Evolutionary conservation across 2,797 vertebrate species (phyloP).

Genomic region (Anisognathus igniventris): DNA sequence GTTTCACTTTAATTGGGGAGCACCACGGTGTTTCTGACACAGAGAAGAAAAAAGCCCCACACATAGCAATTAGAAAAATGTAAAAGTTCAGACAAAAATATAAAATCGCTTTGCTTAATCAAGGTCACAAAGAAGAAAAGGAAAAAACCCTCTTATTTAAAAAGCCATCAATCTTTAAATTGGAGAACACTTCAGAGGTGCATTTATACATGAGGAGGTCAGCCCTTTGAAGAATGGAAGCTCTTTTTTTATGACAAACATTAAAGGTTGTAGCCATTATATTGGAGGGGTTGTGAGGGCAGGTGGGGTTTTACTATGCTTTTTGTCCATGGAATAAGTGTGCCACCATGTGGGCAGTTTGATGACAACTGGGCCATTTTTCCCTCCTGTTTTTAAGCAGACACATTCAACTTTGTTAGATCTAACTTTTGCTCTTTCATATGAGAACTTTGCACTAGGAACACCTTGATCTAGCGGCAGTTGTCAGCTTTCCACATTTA

Average conservation of each 20-base stretch:
- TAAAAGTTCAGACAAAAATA: neutral
- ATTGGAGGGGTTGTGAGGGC: rapidly evolving
- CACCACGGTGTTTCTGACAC: constrained; percentile 90
- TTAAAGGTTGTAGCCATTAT: neutral
- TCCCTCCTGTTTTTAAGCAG: neutral
- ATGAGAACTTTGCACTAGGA: neutral
- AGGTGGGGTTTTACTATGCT: neutral
- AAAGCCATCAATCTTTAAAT: neutral
- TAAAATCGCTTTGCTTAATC: neutral
- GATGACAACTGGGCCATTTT: neutral
- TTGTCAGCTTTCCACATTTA: neutral
- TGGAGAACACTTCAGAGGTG: neutral
- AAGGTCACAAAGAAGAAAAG: neutral
- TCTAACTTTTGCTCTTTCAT: neutral
- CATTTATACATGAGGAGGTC: neutral
- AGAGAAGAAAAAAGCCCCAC: constrained; percentile 8
- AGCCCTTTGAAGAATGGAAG: neutral
- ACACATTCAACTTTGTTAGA: neutral
- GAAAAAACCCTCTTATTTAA: neutral
- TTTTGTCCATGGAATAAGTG: constrained; percentile 1
- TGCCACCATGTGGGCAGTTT: constrained; percentile 67
- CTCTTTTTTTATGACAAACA: neutral
- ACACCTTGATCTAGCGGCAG: neutral
- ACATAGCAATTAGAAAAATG: neutral
- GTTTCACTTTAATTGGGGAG: constrained; percentile 92